Base-by-base conservation (phyloP, 1,140 invertebrate species). In the Aphaenogaster ashmeadi region DNA sequence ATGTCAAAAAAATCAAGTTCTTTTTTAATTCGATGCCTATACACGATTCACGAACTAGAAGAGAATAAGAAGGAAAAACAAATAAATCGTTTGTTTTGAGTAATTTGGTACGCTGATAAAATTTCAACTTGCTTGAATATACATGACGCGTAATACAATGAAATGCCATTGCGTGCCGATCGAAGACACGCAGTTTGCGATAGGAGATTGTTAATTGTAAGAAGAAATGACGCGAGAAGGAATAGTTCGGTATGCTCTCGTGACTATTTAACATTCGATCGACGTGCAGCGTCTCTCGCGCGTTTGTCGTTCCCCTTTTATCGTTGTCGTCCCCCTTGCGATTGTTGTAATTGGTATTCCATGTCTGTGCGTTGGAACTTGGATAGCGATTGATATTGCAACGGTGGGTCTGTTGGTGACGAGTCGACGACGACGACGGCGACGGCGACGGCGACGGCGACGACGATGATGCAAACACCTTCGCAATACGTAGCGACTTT, bases 321-420 rank as follows among this genome's bases (percentile, higher is more conserved):
- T 72, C 9, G 62, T 21, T 15, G 27, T 27, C 27, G 27, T n/a
- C 41, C 13, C 18, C 41, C 13, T 15, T 71, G 27, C 44, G n/a
- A 74, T 60, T 47, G 67, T 36, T 60, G 80, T 9, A 21, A 74
- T 84, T 84, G 69, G n/a, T 84, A 84, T 84, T 84, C 80, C 33
- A 75, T 13, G n/a, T 27, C 18, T 47, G 80, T 72, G 54, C 69
- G 11, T 84, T 75, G 54, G 41, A 60, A 75, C 52, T 83, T 84
- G 41, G 54, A 83, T 7, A 58, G 69, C 27, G 54, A 72, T 72
- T 83, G 80, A 54, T 60, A 62, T 74, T 75, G 54, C 69, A 62
- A 75, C 44, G 9, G 21, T 21, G n/a, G 4, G 38, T 36, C 4
- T n/a, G 27, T 47, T 15, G 18, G 33, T 2, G 44, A 64, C 50